Conservation (phyloP, 2,797 vertebrate genomes). For the Carapus acus region DNA sequence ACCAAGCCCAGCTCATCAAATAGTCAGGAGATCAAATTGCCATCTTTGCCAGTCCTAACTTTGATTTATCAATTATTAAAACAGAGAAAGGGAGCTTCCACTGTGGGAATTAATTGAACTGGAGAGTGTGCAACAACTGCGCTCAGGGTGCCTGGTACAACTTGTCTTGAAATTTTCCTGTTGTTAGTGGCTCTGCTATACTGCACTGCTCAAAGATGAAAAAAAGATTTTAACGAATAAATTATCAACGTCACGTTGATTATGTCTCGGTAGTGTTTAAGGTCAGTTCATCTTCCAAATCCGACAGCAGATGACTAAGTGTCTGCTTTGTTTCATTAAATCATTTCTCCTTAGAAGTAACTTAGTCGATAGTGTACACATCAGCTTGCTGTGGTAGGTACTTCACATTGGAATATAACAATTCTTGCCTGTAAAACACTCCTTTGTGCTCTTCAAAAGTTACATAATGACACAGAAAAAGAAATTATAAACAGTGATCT, state of each 20-base stretch:
- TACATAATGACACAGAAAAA: not conserved
- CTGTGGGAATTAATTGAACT: slow-evolving; percentile 62
- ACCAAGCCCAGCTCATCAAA: slow-evolving; percentile 65
- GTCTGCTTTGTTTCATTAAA: too few relatives aligned
- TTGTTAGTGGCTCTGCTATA: slow-evolving; percentile 17
- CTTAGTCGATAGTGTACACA: too few relatives aligned
- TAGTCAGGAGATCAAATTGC: slow-evolving; percentile 74
- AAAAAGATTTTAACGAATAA: too few relatives aligned
- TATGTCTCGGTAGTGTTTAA: too few relatives aligned
- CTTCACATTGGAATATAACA: too few relatives aligned
- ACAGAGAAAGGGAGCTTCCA: slow-evolving; percentile 62
- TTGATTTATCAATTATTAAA: slow-evolving; percentile 74
- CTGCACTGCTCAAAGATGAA: slow-evolving; percentile 10
- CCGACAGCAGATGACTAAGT: too few relatives aligned
- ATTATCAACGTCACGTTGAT: not conserved
- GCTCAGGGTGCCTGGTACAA: slow-evolving; percentile 47
- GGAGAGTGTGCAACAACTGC: slow-evolving; percentile 60
- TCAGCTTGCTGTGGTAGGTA: too few relatives aligned
- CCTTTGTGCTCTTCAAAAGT: too few relatives aligned
- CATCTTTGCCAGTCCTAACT: slow-evolving; percentile 67
- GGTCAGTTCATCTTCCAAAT: too few relatives aligned
- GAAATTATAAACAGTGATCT: not conserved
- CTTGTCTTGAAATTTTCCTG: slow-evolving; percentile 48
- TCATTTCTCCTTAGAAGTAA: too few relatives aligned
- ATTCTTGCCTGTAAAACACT: too few relatives aligned